These are phyloP conservation scores for Seira sanloemensis DNA, from an alignment of 2,888 invertebrate genomes.

Conservation along the genomic window DNA sequence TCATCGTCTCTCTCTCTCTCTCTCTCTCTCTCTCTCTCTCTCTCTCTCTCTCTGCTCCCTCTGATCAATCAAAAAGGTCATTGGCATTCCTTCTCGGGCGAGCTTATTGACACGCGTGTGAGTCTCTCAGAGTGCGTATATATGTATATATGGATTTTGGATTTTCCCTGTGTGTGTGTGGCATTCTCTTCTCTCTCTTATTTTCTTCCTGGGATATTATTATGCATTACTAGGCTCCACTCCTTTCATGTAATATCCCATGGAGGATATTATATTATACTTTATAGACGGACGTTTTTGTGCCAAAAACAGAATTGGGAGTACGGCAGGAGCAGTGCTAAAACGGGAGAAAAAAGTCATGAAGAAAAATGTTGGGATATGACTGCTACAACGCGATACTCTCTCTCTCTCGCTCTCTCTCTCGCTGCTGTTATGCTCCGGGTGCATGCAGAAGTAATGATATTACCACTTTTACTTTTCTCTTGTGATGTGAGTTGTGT, in stretches of 20 bases:
- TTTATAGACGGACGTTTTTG: too few relatives aligned
- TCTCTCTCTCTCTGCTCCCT: conserved; percentile 30
- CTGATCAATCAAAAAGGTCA: conserved; percentile 73
- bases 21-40: conserved; percentile 38
- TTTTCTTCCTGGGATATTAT: too few relatives aligned
- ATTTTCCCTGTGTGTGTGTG: too few relatives aligned
- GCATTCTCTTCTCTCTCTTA: conserved; percentile 28
- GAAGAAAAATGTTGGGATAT: too few relatives aligned
- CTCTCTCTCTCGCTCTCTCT: not conserved
- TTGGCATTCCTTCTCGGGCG: conserved; percentile 70
- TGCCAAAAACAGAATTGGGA: too few relatives aligned
- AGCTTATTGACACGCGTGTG: conserved; percentile 69
- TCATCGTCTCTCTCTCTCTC: too few relatives aligned
- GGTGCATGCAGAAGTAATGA: conserved; percentile 45
- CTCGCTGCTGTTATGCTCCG: not conserved
- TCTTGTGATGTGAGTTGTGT: too few relatives aligned
- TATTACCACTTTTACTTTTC: conserved; percentile 24
- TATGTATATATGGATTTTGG: too few relatives aligned
- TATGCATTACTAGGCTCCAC: conserved; percentile 29
- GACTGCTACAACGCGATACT: not conserved
- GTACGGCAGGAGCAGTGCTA: too few relatives aligned
- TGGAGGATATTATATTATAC: too few relatives aligned
- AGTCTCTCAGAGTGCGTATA: conserved; percentile 16
- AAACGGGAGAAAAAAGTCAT: too few relatives aligned
- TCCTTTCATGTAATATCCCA: too few relatives aligned